phyloP scores from a whole-genome alignment of 2,888 invertebrate species.

The Cancer borealis region DNA sequence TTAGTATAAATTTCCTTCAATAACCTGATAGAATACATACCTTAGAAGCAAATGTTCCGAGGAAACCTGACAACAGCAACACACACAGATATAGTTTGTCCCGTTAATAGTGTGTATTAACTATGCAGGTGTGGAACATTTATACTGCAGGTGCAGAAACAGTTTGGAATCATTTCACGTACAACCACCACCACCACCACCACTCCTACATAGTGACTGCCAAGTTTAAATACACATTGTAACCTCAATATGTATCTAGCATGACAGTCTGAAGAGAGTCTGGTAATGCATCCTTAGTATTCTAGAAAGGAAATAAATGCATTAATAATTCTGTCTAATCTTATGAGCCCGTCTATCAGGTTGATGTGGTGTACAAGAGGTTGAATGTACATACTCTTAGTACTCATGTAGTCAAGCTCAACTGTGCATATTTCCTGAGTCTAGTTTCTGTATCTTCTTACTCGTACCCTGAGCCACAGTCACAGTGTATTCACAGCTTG shows the following conservation, averaged over 20 bases:
- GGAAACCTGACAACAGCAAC: background rate
- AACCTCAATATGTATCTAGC: background rate
- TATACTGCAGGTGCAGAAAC: background rate
- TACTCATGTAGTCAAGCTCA: slow-evolving; percentile 4
- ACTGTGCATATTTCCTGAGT: background rate
- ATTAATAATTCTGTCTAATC: background rate
- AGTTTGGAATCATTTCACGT: background rate
- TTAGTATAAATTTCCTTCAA: background rate
- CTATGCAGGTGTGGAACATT: background rate
- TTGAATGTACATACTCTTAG: background rate
- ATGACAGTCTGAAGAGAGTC: background rate
- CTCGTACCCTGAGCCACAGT: slow-evolving; percentile 1
- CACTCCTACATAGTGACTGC: background rate
- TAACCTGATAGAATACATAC: background rate
- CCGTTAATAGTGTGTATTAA: background rate
- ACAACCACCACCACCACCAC: slow-evolving; percentile 11
- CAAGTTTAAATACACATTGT: background rate
- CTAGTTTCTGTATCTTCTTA: background rate
- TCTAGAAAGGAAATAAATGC: background rate
- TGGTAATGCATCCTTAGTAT: background rate
- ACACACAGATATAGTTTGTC: background rate
- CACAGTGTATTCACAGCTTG: too few species aligned
- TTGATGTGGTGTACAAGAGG: background rate
- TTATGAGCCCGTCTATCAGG: background rate
- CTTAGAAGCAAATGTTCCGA: background rate